Evolutionary conservation across 2,797 vertebrate species (phyloP), one percentile per base, ranked within the genome.

Genomic region (Leptatherina wallacei): DNA sequence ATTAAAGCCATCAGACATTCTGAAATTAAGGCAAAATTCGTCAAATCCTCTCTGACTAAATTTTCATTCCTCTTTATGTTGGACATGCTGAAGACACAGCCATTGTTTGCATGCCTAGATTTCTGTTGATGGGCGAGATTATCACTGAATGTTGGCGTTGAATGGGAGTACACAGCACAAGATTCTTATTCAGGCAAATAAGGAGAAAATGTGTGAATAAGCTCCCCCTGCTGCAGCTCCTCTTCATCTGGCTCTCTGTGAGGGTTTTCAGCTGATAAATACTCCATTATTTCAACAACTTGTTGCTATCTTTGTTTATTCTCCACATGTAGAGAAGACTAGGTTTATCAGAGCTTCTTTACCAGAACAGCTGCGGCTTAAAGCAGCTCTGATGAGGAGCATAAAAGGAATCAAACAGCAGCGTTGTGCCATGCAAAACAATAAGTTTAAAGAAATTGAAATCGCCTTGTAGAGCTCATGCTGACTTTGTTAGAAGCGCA

Each of bases 191-290:
- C 20, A 57, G 56, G 69, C 10, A 57, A 65, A 74, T 24, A 27
- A 4, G 42, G 29, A 22, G 42, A 44, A 65, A 52, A 58, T 14
- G 9, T 3, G 47, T 62, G 47, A 32, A 35, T 35, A 54, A 0
- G 60, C 60, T 69, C 35, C 56, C 55, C 69, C 47, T 27, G 20
- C 22, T 54, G 22, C 10, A 18, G 24, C 35, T 44, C 11, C 24
- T 57, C 35, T 54, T 42, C 40, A 57, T 74, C 24, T 63, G 16
- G 2, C 61, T 63, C 44, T 44, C 14, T 55, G 22, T 58, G 47
- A 51, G 57, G 49, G 16, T 40, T 55, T 44, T 71, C 16, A 54
- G 65, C 70, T 65, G 33, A 71, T 60, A 61, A 71, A 83, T 22
- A 22, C 63, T 51, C 44, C 55, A 3, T 51, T 35, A 29, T 65